Conservation (phyloP, 2,888 invertebrate species). For the Panzeria rudis region DNA sequence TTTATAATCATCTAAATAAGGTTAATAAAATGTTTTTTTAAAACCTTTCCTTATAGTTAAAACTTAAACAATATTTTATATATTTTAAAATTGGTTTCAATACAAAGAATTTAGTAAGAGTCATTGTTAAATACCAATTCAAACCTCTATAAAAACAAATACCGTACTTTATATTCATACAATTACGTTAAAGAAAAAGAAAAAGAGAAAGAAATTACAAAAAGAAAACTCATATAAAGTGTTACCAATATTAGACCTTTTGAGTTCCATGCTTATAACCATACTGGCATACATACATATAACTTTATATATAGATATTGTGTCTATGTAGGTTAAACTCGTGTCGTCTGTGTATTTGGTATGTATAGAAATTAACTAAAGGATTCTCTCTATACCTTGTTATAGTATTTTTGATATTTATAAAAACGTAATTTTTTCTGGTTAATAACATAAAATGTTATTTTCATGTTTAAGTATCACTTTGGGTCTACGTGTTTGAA, state of each 20-base stretch:
- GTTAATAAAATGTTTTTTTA: not conserved
- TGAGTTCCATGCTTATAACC: not conserved
- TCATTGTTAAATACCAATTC: not conserved
- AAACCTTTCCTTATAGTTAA: not conserved
- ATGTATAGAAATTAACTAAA: conserved; percentile 32
- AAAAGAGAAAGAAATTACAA: not conserved
- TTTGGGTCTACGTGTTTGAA: conserved; percentile 63
- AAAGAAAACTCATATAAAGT: conserved; percentile 40
- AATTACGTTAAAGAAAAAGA: not conserved
- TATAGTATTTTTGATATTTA: conserved; percentile 11
- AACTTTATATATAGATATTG: not conserved
- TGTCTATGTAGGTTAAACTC: conserved; percentile 25
- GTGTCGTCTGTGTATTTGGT: not conserved
- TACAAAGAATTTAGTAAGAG: not conserved
- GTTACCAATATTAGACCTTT: conserved; percentile 50
- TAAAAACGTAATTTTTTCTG: conserved; percentile 15
- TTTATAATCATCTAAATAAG: not conserved
- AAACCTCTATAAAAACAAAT: not conserved
- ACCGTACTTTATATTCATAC: not conserved
- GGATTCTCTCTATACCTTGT: conserved; percentile 45
- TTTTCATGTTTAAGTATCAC: conserved; percentile 68
- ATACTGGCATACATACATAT: not conserved
- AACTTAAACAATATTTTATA: not conserved
- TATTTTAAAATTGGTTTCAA: not conserved
- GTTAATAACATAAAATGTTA: conserved; percentile 70